Evolutionary conservation across 2,888 invertebrate genomes (phyloP).

Genomic region (Melanargia galathea): DNA sequence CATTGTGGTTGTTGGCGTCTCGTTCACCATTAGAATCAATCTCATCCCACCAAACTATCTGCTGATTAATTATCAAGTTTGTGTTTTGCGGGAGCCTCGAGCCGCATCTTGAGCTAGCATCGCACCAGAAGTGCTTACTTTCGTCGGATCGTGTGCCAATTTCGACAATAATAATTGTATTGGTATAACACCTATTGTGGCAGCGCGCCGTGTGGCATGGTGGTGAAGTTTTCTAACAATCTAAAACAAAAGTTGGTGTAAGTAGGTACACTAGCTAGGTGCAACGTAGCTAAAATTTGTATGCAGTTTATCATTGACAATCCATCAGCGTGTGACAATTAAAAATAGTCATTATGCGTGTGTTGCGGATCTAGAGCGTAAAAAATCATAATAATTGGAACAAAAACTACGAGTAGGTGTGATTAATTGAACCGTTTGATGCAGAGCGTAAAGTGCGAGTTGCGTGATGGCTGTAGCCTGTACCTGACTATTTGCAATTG

Average conservation of each 20-base stretch:
- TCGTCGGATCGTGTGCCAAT: too few relatives aligned
- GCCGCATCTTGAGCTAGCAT: too few relatives aligned
- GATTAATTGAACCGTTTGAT: conserved; percentile 34
- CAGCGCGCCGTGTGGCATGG: too few relatives aligned
- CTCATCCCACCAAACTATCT: too few relatives aligned
- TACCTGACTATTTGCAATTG: conserved; percentile 15
- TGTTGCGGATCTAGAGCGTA: conserved; percentile 39
- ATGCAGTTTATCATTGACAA: conserved; percentile 25
- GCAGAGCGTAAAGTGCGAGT: conserved; percentile 30
- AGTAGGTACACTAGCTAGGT: not conserved
- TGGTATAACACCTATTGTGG: too few relatives aligned
- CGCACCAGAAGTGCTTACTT: too few relatives aligned
- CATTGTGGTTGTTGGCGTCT: too few relatives aligned
- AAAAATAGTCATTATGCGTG: conserved; percentile 26
- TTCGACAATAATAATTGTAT: too few relatives aligned
- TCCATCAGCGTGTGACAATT: conserved; percentile 30
- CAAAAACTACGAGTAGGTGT: conserved; percentile 39
- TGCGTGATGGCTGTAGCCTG: conserved; percentile 29
- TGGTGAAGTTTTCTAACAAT: not conserved
- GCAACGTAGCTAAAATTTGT: conserved; percentile 8
- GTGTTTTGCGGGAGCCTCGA: too few relatives aligned
- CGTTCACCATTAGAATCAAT: too few relatives aligned
- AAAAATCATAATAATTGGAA: conserved; percentile 37
- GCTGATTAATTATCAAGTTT: too few relatives aligned
- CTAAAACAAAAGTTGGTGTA: not conserved